Conservation (phyloP, 2,113 vertebrate genomes). For the Pipra filicauda region DNA sequence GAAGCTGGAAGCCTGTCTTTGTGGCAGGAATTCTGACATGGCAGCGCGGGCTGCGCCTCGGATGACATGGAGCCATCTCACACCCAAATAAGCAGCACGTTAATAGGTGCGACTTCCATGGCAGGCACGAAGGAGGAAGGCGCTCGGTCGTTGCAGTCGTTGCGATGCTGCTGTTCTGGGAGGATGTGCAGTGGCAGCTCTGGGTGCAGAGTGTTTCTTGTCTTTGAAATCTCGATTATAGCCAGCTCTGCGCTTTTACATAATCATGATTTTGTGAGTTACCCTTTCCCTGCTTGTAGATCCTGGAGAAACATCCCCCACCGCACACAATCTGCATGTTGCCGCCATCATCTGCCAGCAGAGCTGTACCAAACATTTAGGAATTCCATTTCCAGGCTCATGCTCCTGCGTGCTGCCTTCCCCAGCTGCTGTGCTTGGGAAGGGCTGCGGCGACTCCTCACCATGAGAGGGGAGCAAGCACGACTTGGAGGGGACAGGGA, state of each 20-base stretch:
- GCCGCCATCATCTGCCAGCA: slow-evolving; percentile 36
- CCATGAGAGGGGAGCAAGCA: rapidly evolving
- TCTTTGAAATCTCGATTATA: not conserved
- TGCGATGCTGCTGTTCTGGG: rapidly evolving
- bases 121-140: not conserved
- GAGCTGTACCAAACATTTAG: not conserved
- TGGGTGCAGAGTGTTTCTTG: not conserved
- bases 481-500: not conserved
- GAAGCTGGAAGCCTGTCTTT: not conserved
- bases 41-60: not conserved
- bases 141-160: rapidly evolving
- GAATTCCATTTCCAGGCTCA: slow-evolving; percentile 7
- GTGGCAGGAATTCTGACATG: slow-evolving; percentile 21
- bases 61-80: not conserved
- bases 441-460: not conserved
- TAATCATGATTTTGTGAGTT: not conserved
- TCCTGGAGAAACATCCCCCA: not conserved
- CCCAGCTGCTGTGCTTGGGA: not conserved
- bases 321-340: not conserved
- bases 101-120: not conserved
- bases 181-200: not conserved
- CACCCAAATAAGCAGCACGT: not conserved
- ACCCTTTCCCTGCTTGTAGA: not conserved
- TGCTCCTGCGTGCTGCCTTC: not conserved
- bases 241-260: not conserved